Evolutionary conservation across 2,797 vertebrate genomes (phyloP).

Genomic region (Hybognathus amarus): DNA sequence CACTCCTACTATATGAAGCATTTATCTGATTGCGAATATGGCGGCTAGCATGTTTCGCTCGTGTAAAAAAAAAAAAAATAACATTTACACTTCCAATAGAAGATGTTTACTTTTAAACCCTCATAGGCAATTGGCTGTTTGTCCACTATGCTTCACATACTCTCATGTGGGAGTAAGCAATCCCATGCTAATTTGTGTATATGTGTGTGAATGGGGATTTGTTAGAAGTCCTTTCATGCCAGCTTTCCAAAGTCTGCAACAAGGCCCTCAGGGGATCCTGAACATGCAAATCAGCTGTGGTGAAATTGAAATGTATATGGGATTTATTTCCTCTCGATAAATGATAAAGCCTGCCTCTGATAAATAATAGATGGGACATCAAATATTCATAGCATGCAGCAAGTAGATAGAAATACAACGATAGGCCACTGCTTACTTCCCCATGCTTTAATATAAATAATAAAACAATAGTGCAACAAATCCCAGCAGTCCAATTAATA

Average conservation of each 20-base stretch:
- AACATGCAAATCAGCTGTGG: constrained; percentile 71
- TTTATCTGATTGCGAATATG: constrained; percentile 12
- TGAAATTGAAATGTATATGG: constrained; percentile 73
- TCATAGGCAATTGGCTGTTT: constrained; percentile 74
- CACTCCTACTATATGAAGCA: constrained; percentile 15
- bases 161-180: constrained; percentile 70
- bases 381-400: constrained; percentile 75
- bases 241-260: constrained; percentile 64
- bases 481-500: constrained; percentile 67
- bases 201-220: constrained; percentile 58
- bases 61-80: constrained; percentile 15
- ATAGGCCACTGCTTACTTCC: constrained; percentile 53
- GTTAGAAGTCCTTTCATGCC: constrained; percentile 56
- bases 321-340: constrained; percentile 74
- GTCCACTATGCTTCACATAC: constrained; percentile 68
- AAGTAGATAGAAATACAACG: constrained; percentile 50
- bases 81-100: constrained; percentile 70
- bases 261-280: constrained; percentile 64
- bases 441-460: constrained; percentile 63
- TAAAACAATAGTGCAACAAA: constrained; percentile 59
- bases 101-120: constrained; percentile 73
- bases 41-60: constrained; percentile 16
- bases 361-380: constrained; percentile 75
- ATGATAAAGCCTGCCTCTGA: constrained; percentile 70
- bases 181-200: constrained; percentile 46